Evolutionary conservation across 2,113 vertebrate species (phyloP).

Genomic region (Capricornis sumatraensis): DNA sequence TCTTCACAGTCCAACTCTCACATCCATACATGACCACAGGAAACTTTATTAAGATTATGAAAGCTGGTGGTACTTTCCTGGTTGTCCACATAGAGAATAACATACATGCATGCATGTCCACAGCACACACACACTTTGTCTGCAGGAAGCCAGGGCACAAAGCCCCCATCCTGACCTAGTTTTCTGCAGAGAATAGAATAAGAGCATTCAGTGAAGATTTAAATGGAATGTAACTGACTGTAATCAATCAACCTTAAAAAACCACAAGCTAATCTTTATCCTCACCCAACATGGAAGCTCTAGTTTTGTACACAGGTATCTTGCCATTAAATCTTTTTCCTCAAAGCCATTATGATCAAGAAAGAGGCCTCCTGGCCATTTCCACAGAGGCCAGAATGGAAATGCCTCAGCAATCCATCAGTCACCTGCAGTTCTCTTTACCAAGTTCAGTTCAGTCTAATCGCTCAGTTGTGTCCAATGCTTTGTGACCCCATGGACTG

Average conservation of each 20-base stretch:
- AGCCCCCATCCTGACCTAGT: neutral
- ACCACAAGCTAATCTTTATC: neutral
- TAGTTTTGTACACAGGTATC: neutral
- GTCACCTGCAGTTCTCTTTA: neutral
- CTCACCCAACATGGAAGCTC: neutral
- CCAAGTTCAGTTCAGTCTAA: neutral
- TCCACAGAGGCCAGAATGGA: neutral
- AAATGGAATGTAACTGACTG: neutral
- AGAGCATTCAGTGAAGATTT: neutral
- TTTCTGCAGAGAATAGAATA: neutral
- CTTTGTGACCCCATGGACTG: neutral
- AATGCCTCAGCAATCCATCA: neutral
- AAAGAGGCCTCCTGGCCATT: neutral
- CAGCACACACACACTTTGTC: neutral
- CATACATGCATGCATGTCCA: neutral
- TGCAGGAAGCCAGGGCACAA: neutral
- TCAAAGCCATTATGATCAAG: neutral
- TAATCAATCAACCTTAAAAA: neutral
- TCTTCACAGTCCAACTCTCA: too few species aligned
- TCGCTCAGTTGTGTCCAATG: rapidly evolving
- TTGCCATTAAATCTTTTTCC: neutral
- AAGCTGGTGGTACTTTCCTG: neutral
- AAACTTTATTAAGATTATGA: neutral
- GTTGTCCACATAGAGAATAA: neutral
- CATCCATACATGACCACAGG: too few species aligned